A percentile compares a stretch with the other conserved stretches of the same genome.
Conservation (phyloP, 53 echinoderm and acorn worm genomes). For the Mesocentrotus franciscanus region DNA sequence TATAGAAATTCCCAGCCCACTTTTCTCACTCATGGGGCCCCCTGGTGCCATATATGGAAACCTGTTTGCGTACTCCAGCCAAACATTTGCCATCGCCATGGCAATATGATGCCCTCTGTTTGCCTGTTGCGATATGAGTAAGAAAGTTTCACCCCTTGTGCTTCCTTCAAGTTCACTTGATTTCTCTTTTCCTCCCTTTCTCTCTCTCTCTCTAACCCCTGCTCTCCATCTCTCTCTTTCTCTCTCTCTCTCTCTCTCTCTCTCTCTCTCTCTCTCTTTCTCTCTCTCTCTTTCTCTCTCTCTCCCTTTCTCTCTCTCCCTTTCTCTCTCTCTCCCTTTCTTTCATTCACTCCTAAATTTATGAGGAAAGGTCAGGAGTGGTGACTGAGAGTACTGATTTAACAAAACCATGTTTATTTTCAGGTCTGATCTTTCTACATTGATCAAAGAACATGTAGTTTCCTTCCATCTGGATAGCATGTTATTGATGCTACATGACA, state of each 20-base stretch:
- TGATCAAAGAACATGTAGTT: background rate
- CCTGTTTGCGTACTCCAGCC: conserved; percentile 54
- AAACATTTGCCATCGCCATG: conserved; percentile 63
- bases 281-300: background rate
- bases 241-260: background rate
- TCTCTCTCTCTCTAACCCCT: background rate
- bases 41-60: conserved; percentile 37
- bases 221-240: too few species aligned
- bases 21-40: conserved; percentile 38
- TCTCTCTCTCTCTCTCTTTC: too few species aligned
- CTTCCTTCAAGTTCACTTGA: background rate
- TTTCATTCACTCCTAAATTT: background rate
- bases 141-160: conserved; percentile 55
- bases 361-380: background rate
- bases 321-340: background rate
- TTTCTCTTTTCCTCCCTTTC: background rate
- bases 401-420: background rate
- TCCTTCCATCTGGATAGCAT: too few species aligned
- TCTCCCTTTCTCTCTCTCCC: too few species aligned
- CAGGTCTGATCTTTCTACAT: background rate
- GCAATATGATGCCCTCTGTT: conserved; percentile 65
- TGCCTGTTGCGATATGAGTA: conserved; percentile 66
- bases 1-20: background rate
- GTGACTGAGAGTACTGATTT: background rate
- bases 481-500: too few species aligned